Evolutionary conservation across 2,113 vertebrate species (phyloP).

Genomic region (Ammodramus savannarum): DNA sequence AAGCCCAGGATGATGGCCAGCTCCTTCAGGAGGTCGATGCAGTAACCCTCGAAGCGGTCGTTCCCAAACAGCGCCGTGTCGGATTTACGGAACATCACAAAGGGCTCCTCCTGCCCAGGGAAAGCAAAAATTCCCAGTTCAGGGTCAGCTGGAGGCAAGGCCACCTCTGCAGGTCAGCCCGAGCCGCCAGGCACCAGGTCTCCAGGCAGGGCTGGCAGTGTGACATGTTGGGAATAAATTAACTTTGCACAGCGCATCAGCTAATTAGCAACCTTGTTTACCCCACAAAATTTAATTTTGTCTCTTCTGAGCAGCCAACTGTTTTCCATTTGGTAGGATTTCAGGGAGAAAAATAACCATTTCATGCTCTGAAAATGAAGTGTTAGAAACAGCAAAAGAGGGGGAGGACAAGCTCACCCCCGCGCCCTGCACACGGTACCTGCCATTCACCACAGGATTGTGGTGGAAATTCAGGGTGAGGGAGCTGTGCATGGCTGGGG

Average conservation of each 20-base stretch:
- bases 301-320: conserved; percentile 57
- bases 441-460: background rate
- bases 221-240: conserved; percentile 23
- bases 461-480: background rate
- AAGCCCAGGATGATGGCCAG: conserved; percentile 92
- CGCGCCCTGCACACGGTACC: accelerated
- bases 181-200: background rate
- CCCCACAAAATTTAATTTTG: conserved; percentile 58
- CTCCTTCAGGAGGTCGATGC: conserved; percentile 95
- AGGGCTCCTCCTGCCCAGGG: conserved; percentile 89
- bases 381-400: background rate
- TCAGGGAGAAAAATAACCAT: conserved; percentile 39
- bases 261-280: conserved; percentile 62
- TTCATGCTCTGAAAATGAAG: conserved; percentile 21
- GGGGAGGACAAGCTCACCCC: background rate
- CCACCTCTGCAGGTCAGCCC: background rate
- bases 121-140: background rate
- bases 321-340: conserved; percentile 44
- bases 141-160: background rate
- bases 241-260: conserved; percentile 22
- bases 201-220: background rate
- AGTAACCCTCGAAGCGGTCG: conserved; percentile 97
- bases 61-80: conserved; percentile 92
- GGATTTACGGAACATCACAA: conserved; percentile 97
- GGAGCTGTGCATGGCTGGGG: background rate